Percentiles rank a stretch among this genome's conserved stretches.
phyloP scores from a whole-genome alignment of 1,140 invertebrate species.

The Pinna nobilis region DNA sequence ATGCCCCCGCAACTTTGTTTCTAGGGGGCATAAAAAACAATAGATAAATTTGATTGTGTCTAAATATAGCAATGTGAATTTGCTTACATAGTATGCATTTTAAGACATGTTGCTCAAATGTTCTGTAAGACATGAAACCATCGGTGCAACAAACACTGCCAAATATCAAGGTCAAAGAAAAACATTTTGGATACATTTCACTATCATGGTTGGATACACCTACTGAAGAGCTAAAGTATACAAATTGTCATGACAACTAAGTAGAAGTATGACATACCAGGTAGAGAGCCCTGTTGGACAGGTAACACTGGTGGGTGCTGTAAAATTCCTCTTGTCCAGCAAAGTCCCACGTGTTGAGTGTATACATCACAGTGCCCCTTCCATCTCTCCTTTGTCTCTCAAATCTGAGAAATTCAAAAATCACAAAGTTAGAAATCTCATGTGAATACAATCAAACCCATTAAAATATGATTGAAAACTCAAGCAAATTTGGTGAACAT shows the following conservation, averaged over 20 bases:
- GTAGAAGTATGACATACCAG: constrained; percentile 83
- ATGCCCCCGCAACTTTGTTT: too few species aligned
- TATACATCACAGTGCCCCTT: constrained; percentile 79
- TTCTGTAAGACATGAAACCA: too few species aligned
- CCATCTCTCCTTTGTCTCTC: constrained; percentile 47
- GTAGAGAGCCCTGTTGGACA: constrained; percentile 96
- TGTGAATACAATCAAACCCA: too few species aligned
- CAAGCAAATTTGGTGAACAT: not conserved
- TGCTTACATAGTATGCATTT: too few species aligned
- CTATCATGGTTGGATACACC: not conserved
- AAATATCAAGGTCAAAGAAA: too few species aligned
- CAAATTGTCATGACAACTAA: not conserved
- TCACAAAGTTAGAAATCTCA: not conserved
- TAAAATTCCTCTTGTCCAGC: constrained; percentile 88
- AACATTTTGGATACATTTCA: too few species aligned
- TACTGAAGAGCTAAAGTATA: not conserved
- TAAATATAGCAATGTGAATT: too few species aligned
- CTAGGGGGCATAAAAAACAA: too few species aligned
- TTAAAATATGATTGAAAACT: too few species aligned
- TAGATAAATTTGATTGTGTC: too few species aligned
- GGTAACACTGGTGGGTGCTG: constrained; percentile 98
- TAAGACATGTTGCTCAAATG: too few species aligned
- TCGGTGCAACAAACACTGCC: too few species aligned
- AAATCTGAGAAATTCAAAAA: constrained; percentile 37
- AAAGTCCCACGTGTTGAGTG: constrained; percentile 99